Percentiles rank a stretch among this genome's conserved stretches.
Conservation (phyloP, 1,140 invertebrate genomes). For the Drosophila fuyamai region DNA sequence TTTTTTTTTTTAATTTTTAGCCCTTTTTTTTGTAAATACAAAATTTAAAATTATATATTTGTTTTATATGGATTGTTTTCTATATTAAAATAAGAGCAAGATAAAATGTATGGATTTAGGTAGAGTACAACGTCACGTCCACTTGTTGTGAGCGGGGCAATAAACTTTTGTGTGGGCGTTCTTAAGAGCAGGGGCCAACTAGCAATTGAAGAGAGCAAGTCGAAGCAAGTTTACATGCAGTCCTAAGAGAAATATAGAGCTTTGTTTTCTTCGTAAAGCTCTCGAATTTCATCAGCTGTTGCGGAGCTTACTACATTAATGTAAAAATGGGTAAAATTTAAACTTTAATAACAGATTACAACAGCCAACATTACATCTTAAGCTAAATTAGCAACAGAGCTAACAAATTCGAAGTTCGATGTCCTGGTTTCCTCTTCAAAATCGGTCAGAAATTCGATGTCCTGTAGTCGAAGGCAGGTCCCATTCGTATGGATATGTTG, state of each 20-base stretch:
- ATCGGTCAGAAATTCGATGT: constrained; percentile 40
- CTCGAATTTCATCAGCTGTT: constrained; percentile 13
- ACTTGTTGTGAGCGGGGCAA: constrained; percentile 66
- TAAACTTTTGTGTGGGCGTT: constrained; percentile 68
- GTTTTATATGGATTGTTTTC: too few relatives aligned
- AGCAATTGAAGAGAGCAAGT: constrained; percentile 34
- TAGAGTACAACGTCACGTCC: constrained; percentile 37
- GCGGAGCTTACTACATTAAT: constrained; percentile 25
- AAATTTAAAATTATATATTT: too few relatives aligned
- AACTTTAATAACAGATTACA: constrained; percentile 39
- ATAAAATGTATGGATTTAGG: neutral
- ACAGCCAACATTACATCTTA: constrained; percentile 12
- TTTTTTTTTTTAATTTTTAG: too few relatives aligned
- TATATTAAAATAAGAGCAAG: neutral
- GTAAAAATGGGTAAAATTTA: constrained; percentile 14
- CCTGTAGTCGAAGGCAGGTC: constrained; percentile 63
- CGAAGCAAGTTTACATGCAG: neutral
- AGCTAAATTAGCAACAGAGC: constrained; percentile 1
- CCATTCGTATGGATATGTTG: constrained; percentile 65
- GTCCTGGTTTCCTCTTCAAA: neutral
- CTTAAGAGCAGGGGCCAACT: constrained; percentile 40
- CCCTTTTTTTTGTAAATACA: too few relatives aligned
- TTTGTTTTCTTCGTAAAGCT: constrained; percentile 8
- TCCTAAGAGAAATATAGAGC: constrained; percentile 1
- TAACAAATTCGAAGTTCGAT: constrained; percentile 15